Percentiles rank a stretch among this genome's conserved stretches.
Evolutionary conservation across 2,113 vertebrate genomes (phyloP).

Genomic region (Alethe diademata): DNA sequence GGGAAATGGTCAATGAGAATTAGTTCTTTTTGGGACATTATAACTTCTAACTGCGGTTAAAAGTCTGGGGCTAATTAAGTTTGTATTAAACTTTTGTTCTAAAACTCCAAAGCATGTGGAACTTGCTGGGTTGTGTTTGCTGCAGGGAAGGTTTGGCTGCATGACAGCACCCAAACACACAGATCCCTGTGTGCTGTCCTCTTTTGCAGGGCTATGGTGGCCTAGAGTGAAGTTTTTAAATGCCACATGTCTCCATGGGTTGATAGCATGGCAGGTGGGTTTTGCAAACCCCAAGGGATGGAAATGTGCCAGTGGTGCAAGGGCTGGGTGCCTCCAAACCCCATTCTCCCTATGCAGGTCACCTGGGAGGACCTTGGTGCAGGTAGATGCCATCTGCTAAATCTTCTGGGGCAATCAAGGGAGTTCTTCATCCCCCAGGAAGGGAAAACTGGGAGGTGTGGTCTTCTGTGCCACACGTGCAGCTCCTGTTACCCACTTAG

Average conservation of each 20-base stretch:
- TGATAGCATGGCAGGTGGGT: neutral
- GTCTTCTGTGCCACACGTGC: neutral
- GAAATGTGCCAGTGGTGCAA: neutral
- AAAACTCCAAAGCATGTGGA: slow-evolving; percentile 27
- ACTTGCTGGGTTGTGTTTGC: neutral
- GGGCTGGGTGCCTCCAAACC: neutral
- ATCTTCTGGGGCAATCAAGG: neutral
- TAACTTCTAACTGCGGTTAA: neutral
- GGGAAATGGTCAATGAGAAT: neutral
- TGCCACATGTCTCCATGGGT: neutral
- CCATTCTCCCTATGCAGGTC: neutral
- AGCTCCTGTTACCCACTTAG: rapidly evolving
- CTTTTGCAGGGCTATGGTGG: rapidly evolving
- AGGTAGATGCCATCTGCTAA: neutral
- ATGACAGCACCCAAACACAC: neutral
- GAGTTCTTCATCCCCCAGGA: neutral
- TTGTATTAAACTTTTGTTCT: slow-evolving; percentile 41
- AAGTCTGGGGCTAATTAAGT: slow-evolving; percentile 27
- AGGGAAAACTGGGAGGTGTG: neutral
- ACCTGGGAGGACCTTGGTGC: neutral
- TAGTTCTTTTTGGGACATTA: neutral
- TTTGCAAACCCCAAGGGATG: rapidly evolving
- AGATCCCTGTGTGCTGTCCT: neutral
- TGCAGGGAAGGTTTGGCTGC: neutral
- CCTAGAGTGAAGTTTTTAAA: neutral